phyloP scores from a whole-genome alignment of 2,113 vertebrate species.

The Vulpes ferrilata region DNA sequence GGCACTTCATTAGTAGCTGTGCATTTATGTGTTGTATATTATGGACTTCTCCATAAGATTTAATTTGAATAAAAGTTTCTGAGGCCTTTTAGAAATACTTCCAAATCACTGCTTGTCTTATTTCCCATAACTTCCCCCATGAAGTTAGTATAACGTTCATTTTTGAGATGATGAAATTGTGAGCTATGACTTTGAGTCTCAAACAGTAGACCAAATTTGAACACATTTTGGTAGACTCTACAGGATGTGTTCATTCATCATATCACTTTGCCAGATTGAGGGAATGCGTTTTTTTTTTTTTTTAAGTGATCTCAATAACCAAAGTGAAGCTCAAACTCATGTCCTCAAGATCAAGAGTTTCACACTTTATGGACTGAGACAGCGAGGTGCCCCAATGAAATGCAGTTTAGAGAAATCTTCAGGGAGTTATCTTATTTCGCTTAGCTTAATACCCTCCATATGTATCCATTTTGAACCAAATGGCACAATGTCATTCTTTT shows the following conservation, averaged over 20 bases:
- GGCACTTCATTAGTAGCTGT: background rate
- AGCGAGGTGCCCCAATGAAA: background rate
- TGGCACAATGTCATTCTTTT: background rate
- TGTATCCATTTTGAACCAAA: background rate
- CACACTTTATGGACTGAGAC: background rate
- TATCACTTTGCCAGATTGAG: background rate
- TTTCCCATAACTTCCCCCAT: background rate
- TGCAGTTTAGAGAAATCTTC: background rate
- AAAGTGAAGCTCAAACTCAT: background rate
- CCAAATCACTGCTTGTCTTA: background rate
- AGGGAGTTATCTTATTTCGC: background rate
- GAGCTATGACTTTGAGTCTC: background rate
- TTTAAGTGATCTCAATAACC: background rate
- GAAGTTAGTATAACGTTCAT: background rate
- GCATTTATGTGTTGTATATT: background rate
- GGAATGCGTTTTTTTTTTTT: background rate
- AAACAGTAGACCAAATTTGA: background rate
- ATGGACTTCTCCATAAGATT: background rate
- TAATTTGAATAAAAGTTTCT: constrained; percentile 35
- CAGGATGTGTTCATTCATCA: background rate
- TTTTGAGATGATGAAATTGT: constrained; percentile 23
- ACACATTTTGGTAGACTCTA: background rate
- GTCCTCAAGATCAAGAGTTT: background rate
- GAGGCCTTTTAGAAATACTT: background rate
- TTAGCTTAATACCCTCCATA: background rate